Conservation (phyloP, 2,888 invertebrate genomes). For the Heteropelma amictum region DNA sequence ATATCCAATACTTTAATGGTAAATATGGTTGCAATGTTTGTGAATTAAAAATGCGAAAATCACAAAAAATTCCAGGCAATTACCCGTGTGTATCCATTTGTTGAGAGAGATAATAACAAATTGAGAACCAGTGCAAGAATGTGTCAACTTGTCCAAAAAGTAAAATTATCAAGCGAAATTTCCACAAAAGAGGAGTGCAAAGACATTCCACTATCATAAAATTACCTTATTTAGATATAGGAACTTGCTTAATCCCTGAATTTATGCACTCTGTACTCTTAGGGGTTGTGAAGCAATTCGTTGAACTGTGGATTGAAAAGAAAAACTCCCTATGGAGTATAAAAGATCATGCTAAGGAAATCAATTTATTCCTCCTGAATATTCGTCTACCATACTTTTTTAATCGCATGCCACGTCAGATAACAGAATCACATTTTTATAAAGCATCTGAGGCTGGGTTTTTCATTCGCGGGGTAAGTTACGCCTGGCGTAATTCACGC, state of each 20-base stretch:
- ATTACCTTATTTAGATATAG: slow-evolving; percentile 35
- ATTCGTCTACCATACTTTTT: slow-evolving; percentile 52
- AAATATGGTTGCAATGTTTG: slow-evolving; percentile 50
- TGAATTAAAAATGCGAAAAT: slow-evolving; percentile 39
- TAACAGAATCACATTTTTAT: slow-evolving; percentile 31
- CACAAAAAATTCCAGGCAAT: slow-evolving; percentile 19
- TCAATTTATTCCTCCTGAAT: slow-evolving; percentile 39
- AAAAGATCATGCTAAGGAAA: slow-evolving; percentile 32
- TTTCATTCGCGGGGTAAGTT: too few species aligned
- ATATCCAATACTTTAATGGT: slow-evolving; percentile 48
- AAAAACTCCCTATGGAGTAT: slow-evolving; percentile 57
- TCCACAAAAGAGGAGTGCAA: slow-evolving; percentile 36
- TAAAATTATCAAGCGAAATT: not conserved
- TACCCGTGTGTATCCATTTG: slow-evolving; percentile 25
- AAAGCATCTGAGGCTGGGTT: slow-evolving; percentile 63
- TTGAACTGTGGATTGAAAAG: slow-evolving; percentile 28
- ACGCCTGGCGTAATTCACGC: too few species aligned
- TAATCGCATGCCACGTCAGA: slow-evolving; percentile 39
- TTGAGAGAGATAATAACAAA: not conserved
- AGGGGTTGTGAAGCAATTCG: slow-evolving; percentile 45
- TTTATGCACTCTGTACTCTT: slow-evolving; percentile 58
- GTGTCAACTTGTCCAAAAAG: slow-evolving; percentile 41
- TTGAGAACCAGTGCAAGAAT: slow-evolving; percentile 46
- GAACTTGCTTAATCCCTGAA: slow-evolving; percentile 51
- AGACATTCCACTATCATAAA: slow-evolving; percentile 34